Evolutionary conservation across 2,113 vertebrate genomes (phyloP).

Genomic region (Chlorodrepanis virens): DNA sequence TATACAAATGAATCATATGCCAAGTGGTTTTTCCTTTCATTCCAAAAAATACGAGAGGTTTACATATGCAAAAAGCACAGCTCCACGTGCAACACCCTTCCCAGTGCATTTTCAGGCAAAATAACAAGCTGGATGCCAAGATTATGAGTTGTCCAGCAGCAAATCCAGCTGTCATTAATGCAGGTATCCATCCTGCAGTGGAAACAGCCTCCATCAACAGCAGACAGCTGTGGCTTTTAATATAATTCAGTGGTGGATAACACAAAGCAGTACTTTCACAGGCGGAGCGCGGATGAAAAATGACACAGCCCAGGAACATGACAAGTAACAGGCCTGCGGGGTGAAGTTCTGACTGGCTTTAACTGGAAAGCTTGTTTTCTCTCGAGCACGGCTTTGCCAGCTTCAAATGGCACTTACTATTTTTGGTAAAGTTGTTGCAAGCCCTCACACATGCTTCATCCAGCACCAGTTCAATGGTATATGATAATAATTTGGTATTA

Average conservation of each 20-base stretch:
- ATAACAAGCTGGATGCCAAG: neutral
- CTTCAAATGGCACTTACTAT: constrained; percentile 44
- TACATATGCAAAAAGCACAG: neutral
- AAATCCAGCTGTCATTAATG: neutral
- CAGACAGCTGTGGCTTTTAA: neutral
- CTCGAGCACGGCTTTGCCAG: neutral
- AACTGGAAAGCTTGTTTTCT: constrained; percentile 44
- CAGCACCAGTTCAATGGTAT: constrained; percentile 16
- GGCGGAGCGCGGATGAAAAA: neutral
- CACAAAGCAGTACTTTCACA: constrained; percentile 1
- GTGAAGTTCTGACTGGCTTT: constrained; percentile 28
- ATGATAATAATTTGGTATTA: constrained; percentile 56
- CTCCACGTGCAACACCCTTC: neutral
- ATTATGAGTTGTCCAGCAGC: neutral
- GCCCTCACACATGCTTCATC: constrained; percentile 12
- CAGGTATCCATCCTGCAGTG: neutral
- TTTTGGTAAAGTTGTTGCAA: constrained; percentile 50
- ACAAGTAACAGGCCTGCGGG: neutral
- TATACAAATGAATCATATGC: neutral
- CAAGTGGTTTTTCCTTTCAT: neutral
- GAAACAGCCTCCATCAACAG: neutral
- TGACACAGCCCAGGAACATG: neutral
- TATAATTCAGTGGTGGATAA: neutral
- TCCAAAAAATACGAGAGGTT: accelerated
- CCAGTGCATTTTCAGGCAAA: neutral